These are phyloP conservation scores for Apamea crenata DNA, from an alignment of 2,888 invertebrate species.

Conservation along the genomic window DNA sequence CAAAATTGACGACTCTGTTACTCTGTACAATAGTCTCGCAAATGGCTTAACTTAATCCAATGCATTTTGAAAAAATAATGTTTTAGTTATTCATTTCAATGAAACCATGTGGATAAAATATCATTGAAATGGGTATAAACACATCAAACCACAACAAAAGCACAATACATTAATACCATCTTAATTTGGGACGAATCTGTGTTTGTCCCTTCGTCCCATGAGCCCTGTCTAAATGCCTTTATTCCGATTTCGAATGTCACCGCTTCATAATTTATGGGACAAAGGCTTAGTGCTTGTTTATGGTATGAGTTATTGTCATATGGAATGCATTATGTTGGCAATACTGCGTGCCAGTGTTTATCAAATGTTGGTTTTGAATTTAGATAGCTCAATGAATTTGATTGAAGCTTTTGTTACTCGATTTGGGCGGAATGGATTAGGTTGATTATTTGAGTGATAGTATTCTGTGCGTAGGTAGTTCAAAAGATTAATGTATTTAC, in stretches of 20 bases:
- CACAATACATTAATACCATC: slow-evolving; percentile 76
- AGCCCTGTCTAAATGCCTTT: slow-evolving; percentile 79
- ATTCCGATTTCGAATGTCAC: slow-evolving; percentile 81
- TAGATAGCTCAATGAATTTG: slow-evolving; percentile 37
- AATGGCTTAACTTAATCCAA: neutral
- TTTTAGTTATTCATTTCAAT: too few relatives aligned
- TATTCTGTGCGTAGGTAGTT: slow-evolving; percentile 3
- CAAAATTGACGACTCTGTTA: neutral
- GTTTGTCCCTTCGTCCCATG: slow-evolving; percentile 66
- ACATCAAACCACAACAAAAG: slow-evolving; percentile 52
- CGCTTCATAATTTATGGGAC: slow-evolving; percentile 83
- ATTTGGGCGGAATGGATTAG: neutral
- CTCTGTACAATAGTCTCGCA: neutral
- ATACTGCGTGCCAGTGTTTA: slow-evolving; percentile 37
- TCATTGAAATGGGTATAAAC: slow-evolving; percentile 7
- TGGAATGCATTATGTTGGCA: slow-evolving; percentile 64
- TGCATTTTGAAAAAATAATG: neutral
- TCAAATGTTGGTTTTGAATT: slow-evolving; percentile 47
- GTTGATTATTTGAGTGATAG: neutral
- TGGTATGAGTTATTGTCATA: slow-evolving; percentile 77
- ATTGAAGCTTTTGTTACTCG: slow-evolving; percentile 6
- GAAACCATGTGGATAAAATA: neutral
- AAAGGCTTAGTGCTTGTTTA: slow-evolving; percentile 80
- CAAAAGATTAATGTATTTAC: slow-evolving; percentile 4
- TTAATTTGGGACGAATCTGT: slow-evolving; percentile 79